Conservation (phyloP, 2,888 invertebrate species). For the Erebia palarica region DNA sequence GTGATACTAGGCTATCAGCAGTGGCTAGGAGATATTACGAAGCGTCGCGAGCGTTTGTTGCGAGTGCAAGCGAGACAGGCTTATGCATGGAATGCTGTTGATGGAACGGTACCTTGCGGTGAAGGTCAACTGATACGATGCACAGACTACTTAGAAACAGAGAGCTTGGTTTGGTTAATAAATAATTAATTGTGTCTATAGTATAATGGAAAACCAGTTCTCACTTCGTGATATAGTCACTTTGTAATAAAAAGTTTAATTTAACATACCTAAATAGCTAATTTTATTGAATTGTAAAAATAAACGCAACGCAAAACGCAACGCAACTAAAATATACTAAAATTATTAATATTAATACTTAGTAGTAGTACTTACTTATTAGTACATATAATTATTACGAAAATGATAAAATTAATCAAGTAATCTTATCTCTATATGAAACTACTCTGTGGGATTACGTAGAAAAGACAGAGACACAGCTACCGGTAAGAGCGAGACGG, state of each 20-base stretch:
- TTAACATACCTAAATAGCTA: no score
- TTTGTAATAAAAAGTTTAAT: no score
- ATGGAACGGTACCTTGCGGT: conserved; percentile 61
- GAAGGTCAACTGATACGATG: conserved; percentile 78
- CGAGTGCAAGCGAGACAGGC: conserved; percentile 62
- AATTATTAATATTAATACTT: no score
- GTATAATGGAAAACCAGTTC: neutral
- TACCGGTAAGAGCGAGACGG: conserved; percentile 52
- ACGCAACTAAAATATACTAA: no score
- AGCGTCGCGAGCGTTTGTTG: conserved; percentile 50
- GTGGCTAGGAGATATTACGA: conserved; percentile 60
- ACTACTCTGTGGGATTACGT: conserved; percentile 46
- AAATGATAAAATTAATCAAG: no score
- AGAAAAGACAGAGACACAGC: conserved; percentile 43
- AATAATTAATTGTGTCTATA: neutral
- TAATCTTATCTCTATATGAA: conserved; percentile 21
- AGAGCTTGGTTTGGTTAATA: conserved; percentile 13
- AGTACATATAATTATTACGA: no score
- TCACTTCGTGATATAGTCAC: neutral
- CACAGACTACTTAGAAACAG: conserved; percentile 58
- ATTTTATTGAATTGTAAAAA: no score
- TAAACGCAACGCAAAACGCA: no score
- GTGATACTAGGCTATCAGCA: conserved; percentile 78
- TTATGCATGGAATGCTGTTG: conserved; percentile 70
- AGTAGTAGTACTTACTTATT: no score